Base-by-base conservation (phyloP, 2,797 vertebrate genomes). In the Vespertilio murinus region DNA sequence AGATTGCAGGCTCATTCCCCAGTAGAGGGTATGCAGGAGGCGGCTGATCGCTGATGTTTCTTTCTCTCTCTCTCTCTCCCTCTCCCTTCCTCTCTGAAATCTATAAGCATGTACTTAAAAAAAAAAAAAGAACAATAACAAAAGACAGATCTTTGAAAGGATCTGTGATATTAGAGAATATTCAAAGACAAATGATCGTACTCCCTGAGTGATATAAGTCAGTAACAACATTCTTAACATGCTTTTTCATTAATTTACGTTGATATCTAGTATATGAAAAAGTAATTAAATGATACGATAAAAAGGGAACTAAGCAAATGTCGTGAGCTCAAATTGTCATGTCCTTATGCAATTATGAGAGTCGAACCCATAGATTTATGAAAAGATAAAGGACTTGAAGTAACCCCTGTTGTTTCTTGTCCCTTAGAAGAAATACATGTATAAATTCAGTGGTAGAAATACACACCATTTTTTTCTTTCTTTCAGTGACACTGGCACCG, bases 401-500 rank as follows among this genome's bases (percentile, higher is more conserved):
- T 79, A 88, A 65, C 6, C 71, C 8, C 18, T 80, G 8, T 77
- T 91, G 56, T 74, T 91, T 79, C 38, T 59, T 70, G 52, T 33
- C 20, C 28, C 12, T 70, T 54, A 74, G 73, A 94, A 93, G 71
- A 94, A 83, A 47, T 67, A 40, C 9, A 33, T 5, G 0, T 78
- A 42, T 73, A 2, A 78, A 35, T 49, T 45, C 92, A 52, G 25
- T 73, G 10, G 80, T 42, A 90, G 33, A 94, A 81, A 93, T 74
- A 17, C 40, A 91, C n/a, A 33, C 28, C 18, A 82, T 70, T 98
- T 80, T 98, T 52, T 52, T 96, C n/a, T 98, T 92, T 97, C 93
- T 98, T 98, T 81, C 98, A 99, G 99, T 93, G 99, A 99, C 95
- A 99, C 99, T 2, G 99, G 99, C 87, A 98, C 98, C 3, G 90